These are phyloP conservation scores for Tapera naevia DNA, from an alignment of 2,797 vertebrate genomes.

Conservation along the genomic window DNA sequence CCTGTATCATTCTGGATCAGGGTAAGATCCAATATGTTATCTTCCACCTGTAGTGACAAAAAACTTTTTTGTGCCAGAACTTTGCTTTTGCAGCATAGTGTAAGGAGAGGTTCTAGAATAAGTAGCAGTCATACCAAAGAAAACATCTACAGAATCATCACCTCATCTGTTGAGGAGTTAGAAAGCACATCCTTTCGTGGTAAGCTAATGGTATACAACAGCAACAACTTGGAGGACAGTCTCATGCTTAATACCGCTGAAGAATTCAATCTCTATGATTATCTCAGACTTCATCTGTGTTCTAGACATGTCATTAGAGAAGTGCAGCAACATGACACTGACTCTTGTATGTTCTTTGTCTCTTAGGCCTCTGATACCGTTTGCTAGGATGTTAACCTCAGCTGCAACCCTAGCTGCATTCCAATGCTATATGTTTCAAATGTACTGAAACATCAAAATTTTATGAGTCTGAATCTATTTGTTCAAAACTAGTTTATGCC, in stretches of 20 bases:
- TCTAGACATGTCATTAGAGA: not conserved
- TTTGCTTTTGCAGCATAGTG: not conserved
- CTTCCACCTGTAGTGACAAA: not conserved
- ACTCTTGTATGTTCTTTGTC: not conserved
- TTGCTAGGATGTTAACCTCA: not conserved
- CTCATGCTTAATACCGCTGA: not conserved
- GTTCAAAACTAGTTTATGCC: not conserved
- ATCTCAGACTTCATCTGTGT: not conserved
- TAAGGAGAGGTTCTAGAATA: not conserved
- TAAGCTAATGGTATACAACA: not conserved
- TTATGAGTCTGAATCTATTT: not conserved
- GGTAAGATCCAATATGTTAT: not conserved
- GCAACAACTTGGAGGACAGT: not conserved
- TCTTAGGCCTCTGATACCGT: not conserved
- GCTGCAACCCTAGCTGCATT: not conserved
- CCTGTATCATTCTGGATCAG: not conserved
- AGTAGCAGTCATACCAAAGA: not conserved
- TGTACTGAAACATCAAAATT: not conserved
- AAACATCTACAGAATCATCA: not conserved
- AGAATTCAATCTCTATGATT: not conserved
- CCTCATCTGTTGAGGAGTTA: not conserved
- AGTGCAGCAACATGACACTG: not conserved
- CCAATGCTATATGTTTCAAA: not conserved
- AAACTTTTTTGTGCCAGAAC: not conserved
- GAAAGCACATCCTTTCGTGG: not conserved